Percentiles rank a stretch among this genome's conserved stretches.
These are phyloP conservation scores for Drosophila virilis DNA, from an alignment of 1,140 invertebrate genomes.

Conservation along the genomic window DNA sequence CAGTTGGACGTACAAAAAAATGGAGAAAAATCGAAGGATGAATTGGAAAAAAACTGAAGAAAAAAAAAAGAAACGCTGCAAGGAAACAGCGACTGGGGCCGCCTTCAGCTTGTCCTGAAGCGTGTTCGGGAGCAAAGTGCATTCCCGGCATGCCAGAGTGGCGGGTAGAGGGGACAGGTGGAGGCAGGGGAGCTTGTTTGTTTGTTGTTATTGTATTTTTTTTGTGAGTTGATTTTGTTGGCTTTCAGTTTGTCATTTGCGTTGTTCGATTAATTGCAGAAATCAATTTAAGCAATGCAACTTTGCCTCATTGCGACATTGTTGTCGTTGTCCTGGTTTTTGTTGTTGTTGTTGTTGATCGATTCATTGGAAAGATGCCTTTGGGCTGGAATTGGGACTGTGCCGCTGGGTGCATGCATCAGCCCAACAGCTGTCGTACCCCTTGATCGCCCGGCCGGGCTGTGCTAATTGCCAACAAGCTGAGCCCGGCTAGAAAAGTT, in stretches of 20 bases:
- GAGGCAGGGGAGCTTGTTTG: constrained; percentile 28
- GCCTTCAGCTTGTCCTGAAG: constrained; percentile 21
- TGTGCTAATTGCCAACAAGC: constrained; percentile 74
- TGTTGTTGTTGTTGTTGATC: constrained; percentile 51
- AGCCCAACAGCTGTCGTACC: not conserved
- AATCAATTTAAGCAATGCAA: constrained; percentile 83
- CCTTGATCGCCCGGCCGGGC: not conserved
- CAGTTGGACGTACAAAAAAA: constrained; percentile 31
- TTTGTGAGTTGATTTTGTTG: constrained; percentile 30
- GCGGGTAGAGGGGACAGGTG: constrained; percentile 11
- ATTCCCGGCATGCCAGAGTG: constrained; percentile 49
- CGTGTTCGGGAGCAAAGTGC: constrained; percentile 69
- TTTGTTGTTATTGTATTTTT: not conserved
- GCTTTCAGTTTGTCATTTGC: constrained; percentile 75
- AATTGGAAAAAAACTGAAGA: constrained; percentile 11
- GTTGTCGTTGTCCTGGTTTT: constrained; percentile 36
- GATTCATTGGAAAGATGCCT: constrained; percentile 76
- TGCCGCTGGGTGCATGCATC: constrained; percentile 52
- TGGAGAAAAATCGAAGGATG: constrained; percentile 28
- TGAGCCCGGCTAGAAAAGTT: constrained; percentile 16
- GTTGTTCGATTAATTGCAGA: constrained; percentile 84
- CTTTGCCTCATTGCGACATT: constrained; percentile 76
- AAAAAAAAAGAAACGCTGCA: constrained; percentile 7
- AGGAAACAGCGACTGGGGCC: not conserved
- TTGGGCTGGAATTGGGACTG: constrained; percentile 69